Evolutionary conservation across 1,140 invertebrate species (phyloP).

Genomic region (Capitella teleta): DNA sequence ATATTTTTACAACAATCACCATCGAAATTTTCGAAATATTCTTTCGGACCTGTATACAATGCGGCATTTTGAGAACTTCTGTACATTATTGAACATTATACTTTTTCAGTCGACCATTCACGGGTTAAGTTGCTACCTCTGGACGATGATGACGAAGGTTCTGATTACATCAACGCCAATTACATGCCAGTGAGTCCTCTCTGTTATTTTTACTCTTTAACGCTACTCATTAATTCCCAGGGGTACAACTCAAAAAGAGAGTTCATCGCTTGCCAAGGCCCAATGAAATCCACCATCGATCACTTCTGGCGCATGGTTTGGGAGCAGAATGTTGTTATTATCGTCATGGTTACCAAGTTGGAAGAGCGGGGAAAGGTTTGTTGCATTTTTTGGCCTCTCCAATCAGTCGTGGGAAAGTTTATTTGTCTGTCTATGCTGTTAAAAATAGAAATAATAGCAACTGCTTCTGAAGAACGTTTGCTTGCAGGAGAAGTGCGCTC

Average conservation of each 20-base stretch:
- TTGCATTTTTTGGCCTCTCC: background rate
- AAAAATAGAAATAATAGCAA: too few species aligned
- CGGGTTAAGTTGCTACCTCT: conserved; percentile 83
- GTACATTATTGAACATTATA: too few species aligned
- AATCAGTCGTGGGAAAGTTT: too few species aligned
- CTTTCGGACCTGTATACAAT: too few species aligned
- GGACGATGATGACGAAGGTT: conserved; percentile 91
- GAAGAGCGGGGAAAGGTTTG: conserved; percentile 52
- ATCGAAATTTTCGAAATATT: too few species aligned
- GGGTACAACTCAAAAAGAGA: conserved; percentile 63
- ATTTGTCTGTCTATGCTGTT: conserved; percentile 7
- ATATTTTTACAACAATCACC: too few species aligned
- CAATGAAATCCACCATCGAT: conserved; percentile 84
- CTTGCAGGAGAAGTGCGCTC: conserved; percentile 39
- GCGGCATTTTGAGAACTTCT: too few species aligned
- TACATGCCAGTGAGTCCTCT: too few species aligned
- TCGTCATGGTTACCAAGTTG: conserved; percentile 84
- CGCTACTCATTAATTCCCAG: too few species aligned
- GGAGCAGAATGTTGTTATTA: conserved; percentile 89
- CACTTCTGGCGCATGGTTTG: conserved; percentile 99
- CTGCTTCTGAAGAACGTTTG: background rate
- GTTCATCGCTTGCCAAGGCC: conserved; percentile 87
- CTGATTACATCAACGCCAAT: conserved; percentile 94
- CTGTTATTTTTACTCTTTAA: too few species aligned
- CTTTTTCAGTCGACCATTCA: conserved; percentile 65